Evolutionary conservation across 2,797 vertebrate genomes (phyloP), one percentile per base, ranked within the genome.

Genomic region (Phrynocephalus forsythii): DNA sequence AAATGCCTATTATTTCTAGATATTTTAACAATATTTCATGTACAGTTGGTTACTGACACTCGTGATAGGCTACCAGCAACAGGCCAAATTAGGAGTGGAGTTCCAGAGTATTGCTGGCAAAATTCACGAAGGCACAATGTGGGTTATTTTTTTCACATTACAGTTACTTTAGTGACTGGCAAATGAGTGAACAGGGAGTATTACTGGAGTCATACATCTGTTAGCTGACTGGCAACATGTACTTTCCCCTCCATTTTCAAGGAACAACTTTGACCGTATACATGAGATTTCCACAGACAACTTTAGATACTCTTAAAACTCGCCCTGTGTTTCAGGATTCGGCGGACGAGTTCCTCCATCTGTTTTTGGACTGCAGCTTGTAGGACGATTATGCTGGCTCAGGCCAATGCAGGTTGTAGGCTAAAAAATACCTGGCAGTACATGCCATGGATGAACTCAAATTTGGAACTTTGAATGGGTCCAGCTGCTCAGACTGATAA

Each of bases 21-120:
- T 91, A 96, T 90, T 92, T 86, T 7, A 94, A 93, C 95, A 92
- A 91, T 96, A 97, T 96, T 97, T 96, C 96, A 96, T 50, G 87
- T 95, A 89, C 87, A 94, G 91, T 84, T 92, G 93, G 92, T 93
- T 91, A 88, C 79, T 90, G 93, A 94, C 94, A 92, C 92, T 95
- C 96, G 95, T 96, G 92, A 95, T 92, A 95, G 92, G 92, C 94
- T 94, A 95, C 94, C 89, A 91, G 92, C 94, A 94, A 90, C 72
- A 90, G 87, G 82, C 94, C 91, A 92, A 93, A 92, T 92, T 91
- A 95, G 91, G 84, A 90, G 94, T 94, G 60, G 87, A 92, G 91
- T 95, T 96, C 93, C 93, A 5, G 9, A 89, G 77, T 85, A 81
- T 91, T 92, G 93, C 93, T 92, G 95, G 94, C 95, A 96, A 97